phyloP scores from a whole-genome alignment of 2,797 vertebrate genomes.

The Enteromius thamalakanensis region DNA sequence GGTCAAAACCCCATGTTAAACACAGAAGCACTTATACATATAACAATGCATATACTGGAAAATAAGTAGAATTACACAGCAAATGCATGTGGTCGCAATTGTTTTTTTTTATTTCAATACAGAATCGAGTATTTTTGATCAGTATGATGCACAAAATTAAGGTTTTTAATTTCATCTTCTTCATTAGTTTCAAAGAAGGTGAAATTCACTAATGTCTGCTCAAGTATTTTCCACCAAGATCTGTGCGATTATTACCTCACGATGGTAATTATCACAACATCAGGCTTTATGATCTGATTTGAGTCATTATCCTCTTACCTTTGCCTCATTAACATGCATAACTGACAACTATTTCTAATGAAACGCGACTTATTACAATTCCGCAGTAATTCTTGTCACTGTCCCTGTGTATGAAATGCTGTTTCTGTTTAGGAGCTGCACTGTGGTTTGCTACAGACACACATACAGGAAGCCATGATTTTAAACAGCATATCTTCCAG shows the following conservation, averaged over 20 bases:
- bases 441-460: constrained; percentile 59
- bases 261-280: constrained; percentile 15
- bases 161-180: not conserved
- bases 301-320: constrained; percentile 2
- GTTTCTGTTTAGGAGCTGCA: constrained; percentile 58
- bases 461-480: constrained; percentile 71
- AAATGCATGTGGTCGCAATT: not conserved
- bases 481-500: constrained; percentile 61
- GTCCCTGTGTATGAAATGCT: constrained; percentile 34
- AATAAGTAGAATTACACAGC: not conserved
- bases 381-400: constrained; percentile 14
- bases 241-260: constrained; percentile 29
- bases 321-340: not conserved
- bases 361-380: not conserved
- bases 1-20: not conserved
- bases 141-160: not conserved
- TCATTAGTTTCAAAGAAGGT: constrained; percentile 30
- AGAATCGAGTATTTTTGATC: not conserved
- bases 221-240: constrained; percentile 23
- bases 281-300: not conserved
- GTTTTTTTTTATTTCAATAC: not conserved
- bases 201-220: not conserved
- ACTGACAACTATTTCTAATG: not conserved
- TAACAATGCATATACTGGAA: constrained; percentile 1
- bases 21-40: constrained; percentile 3